Evolutionary conservation across 2,888 invertebrate species (phyloP).

Genomic region (Lypha dubia): DNA sequence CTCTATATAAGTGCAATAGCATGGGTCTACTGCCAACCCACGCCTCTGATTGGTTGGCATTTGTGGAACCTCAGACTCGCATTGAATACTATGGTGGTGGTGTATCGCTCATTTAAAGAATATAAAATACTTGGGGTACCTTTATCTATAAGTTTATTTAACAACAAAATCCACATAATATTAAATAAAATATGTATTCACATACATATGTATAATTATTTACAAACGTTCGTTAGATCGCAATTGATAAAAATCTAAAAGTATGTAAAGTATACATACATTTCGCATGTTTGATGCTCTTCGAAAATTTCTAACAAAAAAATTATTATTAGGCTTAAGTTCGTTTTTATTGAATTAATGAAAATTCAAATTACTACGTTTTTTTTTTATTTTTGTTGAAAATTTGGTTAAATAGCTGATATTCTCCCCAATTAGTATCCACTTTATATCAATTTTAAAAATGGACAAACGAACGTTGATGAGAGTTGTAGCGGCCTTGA

Average conservation of each 20-base stretch:
- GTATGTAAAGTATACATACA: no score
- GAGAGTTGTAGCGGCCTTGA: no score
- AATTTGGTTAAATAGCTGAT: no score
- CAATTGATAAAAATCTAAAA: not conserved
- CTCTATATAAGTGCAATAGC: slow-evolving; percentile 98
- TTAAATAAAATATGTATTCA: slow-evolving; percentile 22
- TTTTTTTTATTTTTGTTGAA: no score
- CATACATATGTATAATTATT: not conserved
- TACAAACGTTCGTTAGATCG: no score
- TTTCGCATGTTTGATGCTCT: no score
- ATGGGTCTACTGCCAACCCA: slow-evolving; percentile 99
- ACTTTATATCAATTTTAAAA: no score
- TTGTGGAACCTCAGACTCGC: slow-evolving; percentile 94
- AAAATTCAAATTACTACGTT: no score
- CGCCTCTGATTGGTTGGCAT: slow-evolving; percentile 98
- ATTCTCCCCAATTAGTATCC: no score
- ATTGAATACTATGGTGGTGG: slow-evolving; percentile 95
- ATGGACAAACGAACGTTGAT: no score
- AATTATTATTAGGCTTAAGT: not conserved
- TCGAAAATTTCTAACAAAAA: not conserved
- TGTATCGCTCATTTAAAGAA: slow-evolving; percentile 85
- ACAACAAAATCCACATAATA: slow-evolving; percentile 24
- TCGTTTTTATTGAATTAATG: no score
- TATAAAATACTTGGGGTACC: slow-evolving; percentile 46
- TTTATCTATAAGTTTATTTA: slow-evolving; percentile 9